Base-by-base conservation (phyloP, 53 echinoderm and acorn worm species). In the Glandiceps talaboti region DNA sequence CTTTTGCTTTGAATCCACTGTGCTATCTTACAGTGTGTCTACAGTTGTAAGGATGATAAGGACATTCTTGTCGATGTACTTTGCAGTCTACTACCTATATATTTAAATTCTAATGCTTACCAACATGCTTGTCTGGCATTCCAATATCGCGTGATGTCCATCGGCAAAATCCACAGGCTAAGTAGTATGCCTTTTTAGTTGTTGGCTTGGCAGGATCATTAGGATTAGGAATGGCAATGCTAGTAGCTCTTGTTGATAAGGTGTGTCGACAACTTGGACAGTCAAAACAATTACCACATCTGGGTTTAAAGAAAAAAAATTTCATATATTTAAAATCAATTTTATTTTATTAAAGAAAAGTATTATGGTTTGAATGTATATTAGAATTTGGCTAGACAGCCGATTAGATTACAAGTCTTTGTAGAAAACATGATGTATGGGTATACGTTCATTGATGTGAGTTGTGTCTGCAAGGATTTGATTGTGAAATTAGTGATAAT, bases 121-220 rank as follows among this genome's bases (percentile, higher is more conserved):
- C 97, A 25, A 88, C 90, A 76, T 97, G 93, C 81, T 97, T 97
- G 77, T 97, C 97, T 14, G 87, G 73, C 82, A 97, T 91, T 1
- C 93, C 97, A 0, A 86, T 88, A 83, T 97, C 97, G 29, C 97
- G 76, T 0, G 97, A 97, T 26, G 90, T 97, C 97, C 97, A 97
- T 14, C 97, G 80, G 30, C 97, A 97, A 76, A 97, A 90, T 0
- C 93, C 93, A 77, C 97, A 97, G 0, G 97, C 97, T 79, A 97
- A 78, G 86, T 97, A 97, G 83, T 93, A 97, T 25, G 90, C 97
- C 81, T 97, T 97, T 87, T 93, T 93, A 31, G 97, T 97, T 74
- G 85, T 87, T 27, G 81, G 84, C 64, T 86, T 86, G 0, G 84
- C 87, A 27, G 84, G 87, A 20, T 81, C 83, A 14, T 14, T 83